These are phyloP conservation scores for Circus cinereus DNA, from an alignment of 2,797 vertebrate genomes.

Conservation along the genomic window DNA sequence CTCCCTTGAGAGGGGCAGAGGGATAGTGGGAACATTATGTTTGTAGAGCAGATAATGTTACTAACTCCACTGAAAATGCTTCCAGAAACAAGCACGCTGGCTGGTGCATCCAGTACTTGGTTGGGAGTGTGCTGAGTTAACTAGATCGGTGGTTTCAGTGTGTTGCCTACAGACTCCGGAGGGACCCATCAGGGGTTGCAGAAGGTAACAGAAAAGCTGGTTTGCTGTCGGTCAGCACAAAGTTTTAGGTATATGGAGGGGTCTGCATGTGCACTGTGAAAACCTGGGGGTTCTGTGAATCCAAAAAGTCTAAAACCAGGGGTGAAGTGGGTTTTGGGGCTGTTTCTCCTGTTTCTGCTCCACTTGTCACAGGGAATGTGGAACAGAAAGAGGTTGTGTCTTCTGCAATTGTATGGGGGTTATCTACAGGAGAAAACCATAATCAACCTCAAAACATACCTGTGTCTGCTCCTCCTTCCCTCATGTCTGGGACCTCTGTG, in stretches of 20 bases:
- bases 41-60: background rate
- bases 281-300: background rate
- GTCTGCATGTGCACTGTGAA: background rate
- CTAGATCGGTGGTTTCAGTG: background rate
- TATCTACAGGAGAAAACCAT: background rate
- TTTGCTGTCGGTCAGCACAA: background rate
- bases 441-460: background rate
- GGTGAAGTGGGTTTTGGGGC: background rate
- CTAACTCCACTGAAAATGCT: background rate
- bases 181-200: background rate
- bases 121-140: background rate
- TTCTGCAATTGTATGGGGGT: background rate
- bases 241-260: background rate
- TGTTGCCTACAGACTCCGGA: background rate
- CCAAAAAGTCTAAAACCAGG: background rate
- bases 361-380: background rate
- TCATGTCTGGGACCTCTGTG: accelerated
- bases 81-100: background rate
- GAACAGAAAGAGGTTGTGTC: background rate
- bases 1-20: background rate
- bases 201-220: background rate
- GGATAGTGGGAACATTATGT: background rate
- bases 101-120: background rate
- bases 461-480: background rate
- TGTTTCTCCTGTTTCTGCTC: background rate